Conservation (phyloP, 2,888 invertebrate genomes). For the Dastarcus helophoroides region DNA sequence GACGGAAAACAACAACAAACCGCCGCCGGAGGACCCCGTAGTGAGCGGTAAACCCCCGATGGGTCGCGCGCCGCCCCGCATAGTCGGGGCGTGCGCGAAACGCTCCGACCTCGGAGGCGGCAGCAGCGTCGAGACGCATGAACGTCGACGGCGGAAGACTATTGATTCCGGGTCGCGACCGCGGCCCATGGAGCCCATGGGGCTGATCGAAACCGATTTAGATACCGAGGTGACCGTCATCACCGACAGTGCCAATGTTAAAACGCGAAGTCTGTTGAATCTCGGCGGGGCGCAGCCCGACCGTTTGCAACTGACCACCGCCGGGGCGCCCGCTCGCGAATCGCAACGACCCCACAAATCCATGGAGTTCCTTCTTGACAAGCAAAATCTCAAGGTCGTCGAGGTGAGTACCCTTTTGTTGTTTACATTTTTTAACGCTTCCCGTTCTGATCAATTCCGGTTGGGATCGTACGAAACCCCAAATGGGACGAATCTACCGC, state of each 20-base stretch:
- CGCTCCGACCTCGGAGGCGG: slow-evolving; percentile 18
- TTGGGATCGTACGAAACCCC: too few species aligned
- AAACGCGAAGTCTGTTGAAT: slow-evolving; percentile 57
- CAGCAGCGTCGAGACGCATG: slow-evolving; percentile 19
- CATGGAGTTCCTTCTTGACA: slow-evolving; percentile 92
- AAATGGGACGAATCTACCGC: too few species aligned
- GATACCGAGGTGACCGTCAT: slow-evolving; percentile 61
- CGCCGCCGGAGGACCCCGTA: slow-evolving; percentile 10
- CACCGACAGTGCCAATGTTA: slow-evolving; percentile 37
- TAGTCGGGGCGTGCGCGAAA: slow-evolving; percentile 41
- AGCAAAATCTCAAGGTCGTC: slow-evolving; percentile 76
- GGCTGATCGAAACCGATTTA: slow-evolving; percentile 83
- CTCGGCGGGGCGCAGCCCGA: slow-evolving; percentile 41
- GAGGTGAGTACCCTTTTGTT: slow-evolving; percentile 57
- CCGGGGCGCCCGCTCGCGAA: slow-evolving; percentile 45
- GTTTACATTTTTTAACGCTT: too few species aligned
- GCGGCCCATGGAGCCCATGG: slow-evolving; percentile 51
- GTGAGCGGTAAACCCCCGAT: slow-evolving; percentile 41
- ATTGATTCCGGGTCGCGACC: slow-evolving; percentile 34
- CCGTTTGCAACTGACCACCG: slow-evolving; percentile 42
- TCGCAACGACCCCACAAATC: slow-evolving; percentile 63
- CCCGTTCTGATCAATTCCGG: too few species aligned
- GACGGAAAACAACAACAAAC: slow-evolving; percentile 35
- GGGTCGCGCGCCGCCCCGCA: slow-evolving; percentile 42
- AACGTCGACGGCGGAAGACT: slow-evolving; percentile 26